phyloP scores from a whole-genome alignment of 2,797 vertebrate genomes.

The Urophycis tenuis region DNA sequence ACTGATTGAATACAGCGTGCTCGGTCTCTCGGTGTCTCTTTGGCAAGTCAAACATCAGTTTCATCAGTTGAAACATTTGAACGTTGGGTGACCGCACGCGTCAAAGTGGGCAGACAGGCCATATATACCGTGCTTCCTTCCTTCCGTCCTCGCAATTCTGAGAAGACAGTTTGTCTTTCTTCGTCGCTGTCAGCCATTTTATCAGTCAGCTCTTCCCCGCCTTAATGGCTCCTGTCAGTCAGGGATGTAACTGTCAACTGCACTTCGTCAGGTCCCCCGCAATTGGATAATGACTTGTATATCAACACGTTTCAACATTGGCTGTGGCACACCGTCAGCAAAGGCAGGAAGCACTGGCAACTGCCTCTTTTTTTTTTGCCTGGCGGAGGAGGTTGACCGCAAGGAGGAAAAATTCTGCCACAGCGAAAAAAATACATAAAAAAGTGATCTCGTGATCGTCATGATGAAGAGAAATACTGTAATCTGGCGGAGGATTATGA shows the following conservation, averaged over 20 bases:
- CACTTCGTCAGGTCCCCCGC: conserved; percentile 26
- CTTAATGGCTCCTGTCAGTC: conserved; percentile 66
- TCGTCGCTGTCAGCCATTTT: conserved; percentile 65
- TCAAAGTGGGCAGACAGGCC: conserved; percentile 23
- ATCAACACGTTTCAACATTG: conserved; percentile 45
- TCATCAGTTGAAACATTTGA: background rate
- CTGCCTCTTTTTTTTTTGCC: background rate
- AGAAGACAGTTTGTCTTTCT: conserved; percentile 54
- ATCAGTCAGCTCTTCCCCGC: conserved; percentile 52
- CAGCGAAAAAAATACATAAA: background rate
- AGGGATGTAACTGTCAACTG: conserved; percentile 58
- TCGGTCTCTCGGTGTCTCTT: background rate
- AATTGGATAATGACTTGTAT: conserved; percentile 53
- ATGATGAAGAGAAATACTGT: background rate
- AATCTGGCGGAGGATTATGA: background rate
- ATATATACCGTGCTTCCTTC: conserved; percentile 23
- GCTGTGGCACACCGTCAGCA: background rate
- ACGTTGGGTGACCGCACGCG: conserved; percentile 29
- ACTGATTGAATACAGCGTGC: background rate
- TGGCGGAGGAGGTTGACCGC: background rate
- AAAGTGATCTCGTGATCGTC: background rate
- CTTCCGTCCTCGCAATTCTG: conserved; percentile 41
- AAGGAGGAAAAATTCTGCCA: background rate
- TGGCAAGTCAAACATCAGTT: background rate
- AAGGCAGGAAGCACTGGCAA: background rate